phyloP scores from a whole-genome alignment of 1,140 invertebrate genomes.

The Oscheius sp. region DNA sequence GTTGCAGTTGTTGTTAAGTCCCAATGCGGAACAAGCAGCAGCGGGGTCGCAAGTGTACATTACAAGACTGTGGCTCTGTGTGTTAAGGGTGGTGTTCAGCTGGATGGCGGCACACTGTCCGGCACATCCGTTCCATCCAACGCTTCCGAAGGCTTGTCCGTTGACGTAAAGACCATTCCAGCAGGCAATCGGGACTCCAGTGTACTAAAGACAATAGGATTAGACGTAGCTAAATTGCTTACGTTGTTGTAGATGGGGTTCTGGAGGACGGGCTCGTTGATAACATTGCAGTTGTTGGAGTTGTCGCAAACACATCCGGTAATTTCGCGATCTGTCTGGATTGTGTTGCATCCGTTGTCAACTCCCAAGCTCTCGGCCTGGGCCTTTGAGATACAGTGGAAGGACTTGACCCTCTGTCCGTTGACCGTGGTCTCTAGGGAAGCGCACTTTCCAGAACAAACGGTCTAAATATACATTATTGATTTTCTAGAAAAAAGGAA shows the following conservation, averaged over 20 bases:
- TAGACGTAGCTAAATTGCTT: not conserved
- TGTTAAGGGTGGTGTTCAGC: not conserved
- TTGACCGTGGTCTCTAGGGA: slow-evolving; percentile 13
- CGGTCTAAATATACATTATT: not conserved
- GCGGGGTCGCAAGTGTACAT: slow-evolving; percentile 39
- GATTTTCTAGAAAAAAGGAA: not conserved
- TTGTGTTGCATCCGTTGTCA: slow-evolving; percentile 1
- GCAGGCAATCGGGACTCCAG: slow-evolving; percentile 24
- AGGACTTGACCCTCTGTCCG: not conserved
- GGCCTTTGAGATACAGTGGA: slow-evolving; percentile 7
- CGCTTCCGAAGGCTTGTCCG: slow-evolving; percentile 3
- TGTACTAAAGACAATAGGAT: not conserved
- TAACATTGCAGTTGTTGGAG: slow-evolving; percentile 29
- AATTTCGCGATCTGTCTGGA: slow-evolving; percentile 8
- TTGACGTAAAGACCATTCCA: slow-evolving; percentile 31
- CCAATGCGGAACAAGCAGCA: slow-evolving; percentile 18
- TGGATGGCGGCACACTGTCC: slow-evolving; percentile 32
- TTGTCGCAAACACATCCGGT: slow-evolving; percentile 24
- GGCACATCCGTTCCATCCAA: slow-evolving; percentile 10
- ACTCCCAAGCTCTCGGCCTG: slow-evolving; percentile 13
- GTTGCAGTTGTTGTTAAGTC: slow-evolving; percentile 28
- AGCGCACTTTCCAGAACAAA: slow-evolving; percentile 19
- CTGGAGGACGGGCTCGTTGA: slow-evolving; percentile 3
- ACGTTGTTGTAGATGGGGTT: slow-evolving; percentile 9
- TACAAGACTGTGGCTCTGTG: slow-evolving; percentile 6